Evolutionary conservation across 1,140 invertebrate genomes (phyloP), one percentile per base, ranked within the genome.

Genomic region (Meloidogyne chitwoodi): DNA sequence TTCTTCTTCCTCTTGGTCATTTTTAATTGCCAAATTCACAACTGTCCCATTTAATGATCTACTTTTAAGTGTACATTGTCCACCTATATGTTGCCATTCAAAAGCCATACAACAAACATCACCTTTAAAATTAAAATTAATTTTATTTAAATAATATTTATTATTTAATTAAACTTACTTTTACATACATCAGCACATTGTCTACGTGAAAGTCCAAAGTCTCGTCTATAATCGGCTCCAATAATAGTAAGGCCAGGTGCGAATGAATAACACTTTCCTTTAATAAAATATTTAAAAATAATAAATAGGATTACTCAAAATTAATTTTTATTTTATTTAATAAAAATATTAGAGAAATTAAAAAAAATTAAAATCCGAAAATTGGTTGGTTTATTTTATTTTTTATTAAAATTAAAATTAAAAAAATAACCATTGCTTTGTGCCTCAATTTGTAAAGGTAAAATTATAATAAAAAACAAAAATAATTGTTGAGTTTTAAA

Each of bases 41-140:
- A 81, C 80, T 27, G 77, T 81, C 22, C 80, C 80, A 56, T 81
- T 81, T 56, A 81, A 41, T 24, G 80, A 81, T 34, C 81, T 68
- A 31, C 76, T 79, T 69, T 81, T 81, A 56, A 81, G 73, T 19
- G 80, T 81, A 70, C 80, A 81, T 48, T 68, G 56, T 10, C 79
- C 79, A 24, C 63, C 76, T 24, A 29, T 48, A 27, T 66, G 67
- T 19, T 66, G 41, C 77, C 71, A 81, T 61, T 81, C 80, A 61
- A 81, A 81, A 11, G 72, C 80, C 77, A 81, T 83, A 56, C 80
- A 83, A 61, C 75, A 79, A 66, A 68, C 34, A 56, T 80, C 79
- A 44, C 19, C 22, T 31, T 34, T 27, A 69, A 73, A 62, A 29
- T 41, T 26, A 34, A 14, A n/a, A n/a, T n/a, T n/a, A n/a, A n/a